Percentiles rank a stretch among this genome's conserved stretches.
These are phyloP conservation scores for Glaucopsyche alexis DNA, from an alignment of 2,888 invertebrate genomes.

Conservation along the genomic window DNA sequence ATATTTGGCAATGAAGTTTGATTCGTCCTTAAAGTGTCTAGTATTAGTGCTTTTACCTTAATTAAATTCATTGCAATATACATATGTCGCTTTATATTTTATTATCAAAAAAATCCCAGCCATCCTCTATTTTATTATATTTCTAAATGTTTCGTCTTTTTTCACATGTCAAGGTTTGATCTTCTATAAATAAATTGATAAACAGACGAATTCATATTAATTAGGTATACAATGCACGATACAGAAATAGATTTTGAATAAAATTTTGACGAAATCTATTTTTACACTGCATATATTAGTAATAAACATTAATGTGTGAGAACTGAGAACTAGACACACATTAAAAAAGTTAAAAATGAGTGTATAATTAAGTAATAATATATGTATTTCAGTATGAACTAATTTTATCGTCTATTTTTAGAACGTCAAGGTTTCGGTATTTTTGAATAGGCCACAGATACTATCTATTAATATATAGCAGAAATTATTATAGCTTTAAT, in stretches of 20 bases:
- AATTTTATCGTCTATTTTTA: neutral
- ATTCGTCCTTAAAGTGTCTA: too few species aligned
- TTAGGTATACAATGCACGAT: too few species aligned
- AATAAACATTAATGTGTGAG: neutral
- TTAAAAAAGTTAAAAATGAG: neutral
- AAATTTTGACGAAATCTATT: neutral
- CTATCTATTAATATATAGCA: too few species aligned
- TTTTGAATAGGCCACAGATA: too few species aligned
- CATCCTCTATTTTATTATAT: too few species aligned
- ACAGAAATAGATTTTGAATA: neutral
- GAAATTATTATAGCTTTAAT: too few species aligned
- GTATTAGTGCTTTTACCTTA: too few species aligned
- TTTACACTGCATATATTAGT: neutral
- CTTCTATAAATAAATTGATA: slow-evolving; percentile 18
- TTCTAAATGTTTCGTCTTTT: neutral
- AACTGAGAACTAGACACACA: neutral
- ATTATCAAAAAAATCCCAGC: too few species aligned
- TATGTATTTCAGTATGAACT: neutral
- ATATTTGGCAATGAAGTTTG: too few species aligned
- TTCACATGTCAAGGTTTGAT: neutral
- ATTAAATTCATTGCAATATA: too few species aligned
- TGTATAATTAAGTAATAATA: neutral
- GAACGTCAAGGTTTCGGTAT: neutral
- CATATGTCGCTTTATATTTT: too few species aligned
- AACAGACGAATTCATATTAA: neutral